phyloP scores from a whole-genome alignment of 1,140 invertebrate species.

The Phymorhynchus buccinoides region DNA sequence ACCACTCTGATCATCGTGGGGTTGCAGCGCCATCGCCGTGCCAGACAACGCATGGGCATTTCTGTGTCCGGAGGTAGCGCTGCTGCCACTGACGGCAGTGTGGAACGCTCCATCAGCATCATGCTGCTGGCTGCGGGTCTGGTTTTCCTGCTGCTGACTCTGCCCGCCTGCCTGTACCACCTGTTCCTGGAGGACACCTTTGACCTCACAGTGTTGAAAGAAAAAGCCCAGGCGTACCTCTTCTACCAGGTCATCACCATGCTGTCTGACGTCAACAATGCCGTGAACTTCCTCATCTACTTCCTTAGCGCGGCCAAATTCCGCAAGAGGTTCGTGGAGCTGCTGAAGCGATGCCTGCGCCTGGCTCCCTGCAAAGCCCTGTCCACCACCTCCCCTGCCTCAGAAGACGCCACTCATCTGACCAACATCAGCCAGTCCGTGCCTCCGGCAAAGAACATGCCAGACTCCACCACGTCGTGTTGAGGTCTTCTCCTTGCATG shows the following conservation, averaged over 20 bases:
- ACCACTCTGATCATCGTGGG: constrained; percentile 39
- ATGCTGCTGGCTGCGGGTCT: constrained; percentile 47
- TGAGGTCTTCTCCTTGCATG: too few relatives aligned
- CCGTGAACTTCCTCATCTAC: constrained; percentile 52
- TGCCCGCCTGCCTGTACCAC: constrained; percentile 44
- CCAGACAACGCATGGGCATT: neutral
- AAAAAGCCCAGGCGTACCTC: neutral
- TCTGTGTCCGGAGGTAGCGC: neutral
- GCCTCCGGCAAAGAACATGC: neutral
- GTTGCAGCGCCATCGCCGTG: neutral
- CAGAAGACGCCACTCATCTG: neutral
- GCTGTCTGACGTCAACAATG: constrained; percentile 44
- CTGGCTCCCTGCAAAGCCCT: neutral
- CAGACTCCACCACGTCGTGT: neutral
- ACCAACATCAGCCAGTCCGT: neutral
- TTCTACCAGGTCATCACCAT: constrained; percentile 39
- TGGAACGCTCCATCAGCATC: constrained; percentile 41
- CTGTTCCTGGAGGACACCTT: neutral
- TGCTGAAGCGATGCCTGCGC: neutral
- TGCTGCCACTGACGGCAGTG: neutral
- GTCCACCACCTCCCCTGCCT: neutral
- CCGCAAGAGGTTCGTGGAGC: constrained; percentile 38
- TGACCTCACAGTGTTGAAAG: neutral
- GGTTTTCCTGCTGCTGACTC: constrained; percentile 43
- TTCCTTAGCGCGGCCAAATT: constrained; percentile 44